Evolutionary conservation across 2,888 invertebrate genomes (phyloP).

Genomic region (Nymphalis polychloros): DNA sequence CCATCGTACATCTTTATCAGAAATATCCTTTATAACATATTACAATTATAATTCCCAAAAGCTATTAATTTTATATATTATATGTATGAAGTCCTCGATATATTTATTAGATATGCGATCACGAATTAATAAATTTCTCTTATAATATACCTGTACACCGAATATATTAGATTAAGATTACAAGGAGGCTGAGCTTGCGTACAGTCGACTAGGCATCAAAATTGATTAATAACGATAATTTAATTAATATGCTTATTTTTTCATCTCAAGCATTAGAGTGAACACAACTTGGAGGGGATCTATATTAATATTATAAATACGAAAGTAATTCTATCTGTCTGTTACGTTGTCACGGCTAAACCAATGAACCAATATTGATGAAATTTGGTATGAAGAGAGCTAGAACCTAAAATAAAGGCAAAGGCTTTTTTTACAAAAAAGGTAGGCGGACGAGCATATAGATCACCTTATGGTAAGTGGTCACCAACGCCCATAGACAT

Average conservation of each 20-base stretch:
- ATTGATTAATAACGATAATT: background rate
- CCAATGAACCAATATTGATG: no score
- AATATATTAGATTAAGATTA: constrained; percentile 32
- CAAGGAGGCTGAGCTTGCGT: background rate
- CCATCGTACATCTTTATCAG: no score
- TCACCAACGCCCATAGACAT: no score
- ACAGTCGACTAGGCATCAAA: constrained; percentile 1
- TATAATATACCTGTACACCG: constrained; percentile 27
- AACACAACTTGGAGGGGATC: background rate
- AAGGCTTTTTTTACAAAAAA: no score
- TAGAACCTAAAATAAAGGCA: no score
- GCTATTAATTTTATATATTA: background rate
- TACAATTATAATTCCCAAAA: background rate
- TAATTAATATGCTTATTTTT: background rate
- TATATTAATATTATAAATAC: no score
- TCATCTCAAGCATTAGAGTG: background rate
- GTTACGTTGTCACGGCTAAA: no score
- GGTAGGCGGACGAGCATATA: no score
- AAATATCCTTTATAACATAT: no score
- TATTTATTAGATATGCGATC: constrained; percentile 13
- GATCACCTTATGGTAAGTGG: no score
- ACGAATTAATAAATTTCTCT: constrained; percentile 38
- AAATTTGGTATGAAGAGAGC: no score
- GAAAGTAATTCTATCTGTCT: no score
- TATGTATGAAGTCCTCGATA: background rate